Evolutionary conservation across 2,113 vertebrate genomes (phyloP).

Genomic region (Campylorhamphus procurvoides): DNA sequence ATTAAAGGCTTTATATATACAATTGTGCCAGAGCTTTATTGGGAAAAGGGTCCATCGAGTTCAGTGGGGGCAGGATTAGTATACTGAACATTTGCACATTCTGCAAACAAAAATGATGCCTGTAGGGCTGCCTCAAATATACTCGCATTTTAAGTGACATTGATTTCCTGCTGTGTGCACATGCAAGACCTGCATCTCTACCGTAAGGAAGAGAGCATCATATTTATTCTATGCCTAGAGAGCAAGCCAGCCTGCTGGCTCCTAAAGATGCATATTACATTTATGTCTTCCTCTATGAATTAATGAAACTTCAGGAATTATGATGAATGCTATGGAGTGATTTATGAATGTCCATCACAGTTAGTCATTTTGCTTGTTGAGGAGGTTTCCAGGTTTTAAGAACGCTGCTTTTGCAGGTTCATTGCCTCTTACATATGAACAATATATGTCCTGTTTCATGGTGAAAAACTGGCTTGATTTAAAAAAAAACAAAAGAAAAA

Average conservation of each 20-base stretch:
- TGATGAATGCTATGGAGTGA: neutral
- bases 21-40: neutral
- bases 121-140: neutral
- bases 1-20: neutral
- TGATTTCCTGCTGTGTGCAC: neutral
- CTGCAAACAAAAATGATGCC: neutral
- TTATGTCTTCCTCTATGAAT: constrained; percentile 15
- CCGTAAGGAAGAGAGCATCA: neutral
- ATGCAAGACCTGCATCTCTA: neutral
- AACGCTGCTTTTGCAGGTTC: constrained; percentile 5
- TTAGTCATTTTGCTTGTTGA: neutral
- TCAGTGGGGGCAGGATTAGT: neutral
- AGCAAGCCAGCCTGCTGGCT: neutral
- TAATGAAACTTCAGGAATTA: constrained; percentile 37
- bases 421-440: constrained; percentile 5
- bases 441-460: constrained; percentile 33
- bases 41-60: neutral
- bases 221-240: neutral
- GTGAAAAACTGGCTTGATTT: constrained; percentile 1
- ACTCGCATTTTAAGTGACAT: neutral
- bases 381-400: constrained; percentile 9
- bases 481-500: neutral
- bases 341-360: neutral
- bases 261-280: neutral
- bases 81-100: neutral